A percentile compares a stretch with the other conserved stretches of the same genome.
Evolutionary conservation across 2,888 invertebrate species (phyloP).

Genomic region (Caenorhabditis afra): DNA sequence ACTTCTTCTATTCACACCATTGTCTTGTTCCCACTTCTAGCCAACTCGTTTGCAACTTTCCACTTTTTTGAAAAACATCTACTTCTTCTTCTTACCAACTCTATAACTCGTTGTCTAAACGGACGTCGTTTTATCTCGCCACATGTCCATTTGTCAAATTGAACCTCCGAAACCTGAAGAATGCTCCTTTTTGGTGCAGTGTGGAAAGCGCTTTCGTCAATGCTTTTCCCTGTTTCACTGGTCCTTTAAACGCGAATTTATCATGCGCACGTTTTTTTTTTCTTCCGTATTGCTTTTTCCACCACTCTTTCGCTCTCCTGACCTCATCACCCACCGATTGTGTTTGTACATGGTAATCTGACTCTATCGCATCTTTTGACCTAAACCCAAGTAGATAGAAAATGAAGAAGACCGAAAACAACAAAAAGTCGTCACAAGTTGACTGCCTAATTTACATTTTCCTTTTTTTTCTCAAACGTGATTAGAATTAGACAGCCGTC

Average conservation of each 20-base stretch:
- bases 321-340: constrained; percentile 28
- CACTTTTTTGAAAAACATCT: constrained; percentile 10
- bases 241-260: constrained; percentile 24
- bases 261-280: constrained; percentile 19
- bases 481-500: constrained; percentile 10
- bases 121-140: constrained; percentile 1
- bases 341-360: constrained; percentile 40
- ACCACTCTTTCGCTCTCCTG: constrained; percentile 26
- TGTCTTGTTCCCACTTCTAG: constrained; percentile 49
- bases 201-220: background rate
- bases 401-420: constrained; percentile 6
- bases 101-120: background rate
- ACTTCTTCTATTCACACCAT: constrained; percentile 33
- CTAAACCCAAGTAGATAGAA: background rate
- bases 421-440: constrained; percentile 1
- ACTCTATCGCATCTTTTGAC: constrained; percentile 19
- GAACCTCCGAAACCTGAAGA: constrained; percentile 22
- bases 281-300: background rate
- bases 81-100: background rate
- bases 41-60: too few species aligned
- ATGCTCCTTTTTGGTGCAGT: background rate
- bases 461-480: constrained; percentile 30
- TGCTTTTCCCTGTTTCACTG: constrained; percentile 31
- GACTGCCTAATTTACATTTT: background rate
- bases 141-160: constrained; percentile 50